Base-by-base conservation (phyloP, 2,888 invertebrate genomes). In the Abrostola triplasia region DNA sequence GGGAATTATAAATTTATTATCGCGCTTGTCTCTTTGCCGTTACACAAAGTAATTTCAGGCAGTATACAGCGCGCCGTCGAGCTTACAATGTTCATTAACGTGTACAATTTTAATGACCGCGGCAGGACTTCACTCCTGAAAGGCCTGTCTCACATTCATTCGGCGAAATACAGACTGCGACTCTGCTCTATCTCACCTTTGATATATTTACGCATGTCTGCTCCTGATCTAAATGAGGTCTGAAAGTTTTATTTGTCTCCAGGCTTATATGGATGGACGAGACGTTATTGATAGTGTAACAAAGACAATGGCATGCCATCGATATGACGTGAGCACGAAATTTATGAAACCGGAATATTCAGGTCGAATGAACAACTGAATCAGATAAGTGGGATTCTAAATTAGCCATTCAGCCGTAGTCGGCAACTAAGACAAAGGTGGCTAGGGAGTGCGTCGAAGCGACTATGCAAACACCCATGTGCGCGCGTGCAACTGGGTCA, bases 291-390 rank as follows among this genome's bases (percentile, higher is more conserved):
- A 82, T 82, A 78, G 67, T 69, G 69, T 64, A 81, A 75, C 79
- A 67, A 84, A 87, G 83, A 91, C 92, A 91, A 92, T 91, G 84
- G 90, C 79, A 87, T 89, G 80, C 87, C 84, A 77, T 84, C 76
- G 71, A 79, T 82, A 88, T 90, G 88, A 91, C 87, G 88, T 84
- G 81, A 80, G 75, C 77, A 81, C 74, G 76, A 83, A 88, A 87
- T 91, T 90, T 90, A 90, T 90, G 86, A 87, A 87, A 88, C 88
- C 83, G 85, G 76, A 90, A 92, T 89, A 92, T 91, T 90, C 87
- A 90, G 91, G 91, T 92, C 88, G 88, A 85, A 84, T 90, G 90
- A 91, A 90, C 92, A 92, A 88, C 88, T 87, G 90, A 89, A 92
- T 92, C 92, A 90, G 92, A 93, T 93, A 91, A 89, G 85, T 89